Evolutionary conservation across 2,797 vertebrate genomes (phyloP), one percentile per base, ranked within the genome.

Genomic region (Rhynchotus rufescens): DNA sequence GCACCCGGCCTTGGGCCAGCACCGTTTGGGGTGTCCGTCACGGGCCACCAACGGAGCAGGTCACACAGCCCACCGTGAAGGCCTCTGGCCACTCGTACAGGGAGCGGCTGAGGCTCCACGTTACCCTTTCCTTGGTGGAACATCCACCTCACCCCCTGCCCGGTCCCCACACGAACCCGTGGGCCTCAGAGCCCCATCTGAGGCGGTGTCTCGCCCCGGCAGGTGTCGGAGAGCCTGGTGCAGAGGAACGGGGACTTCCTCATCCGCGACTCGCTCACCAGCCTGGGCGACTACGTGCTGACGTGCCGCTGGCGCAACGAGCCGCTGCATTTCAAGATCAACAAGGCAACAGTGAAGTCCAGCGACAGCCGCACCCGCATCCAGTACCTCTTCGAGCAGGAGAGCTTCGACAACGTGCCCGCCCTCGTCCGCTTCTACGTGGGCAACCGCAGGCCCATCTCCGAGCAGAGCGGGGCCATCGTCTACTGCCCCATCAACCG

Each of bases 401-500:
- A 99, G 96, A 98, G 98, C 89, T 99, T 99, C 0, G 99, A 99
- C 95, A 98, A 99, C 0, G 98, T 99, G 91, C 99, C 99, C 0
- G 98, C 99, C 54, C 98, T 99, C 0, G 98, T 99, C 93, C 98
- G 98, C 5, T 99, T 98, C 87, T 99, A 99, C 0, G 98, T 99
- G 84, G 99, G 98, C 88, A 99, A 99, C 93, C 98, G 98, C 45
- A 98, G 98, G 84, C 95, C 98, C 0, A 97, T 99, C 81, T 99
- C 99, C 0, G 98, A 98, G 91, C 98, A 98, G 96, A 99, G 98
- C 1, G 98, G 98, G 0, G 98, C 98, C 88, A 98, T 99, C 93
- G 98, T 99, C 97, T 99, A 99, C 97, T 99, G 98, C 95, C 99
- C 99, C 0, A 98, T 99, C 95, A 99, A 99, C 98, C 98, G 99